Base-by-base conservation (phyloP, 2,113 vertebrate species). In the Acanthochromis polyacanthus region DNA sequence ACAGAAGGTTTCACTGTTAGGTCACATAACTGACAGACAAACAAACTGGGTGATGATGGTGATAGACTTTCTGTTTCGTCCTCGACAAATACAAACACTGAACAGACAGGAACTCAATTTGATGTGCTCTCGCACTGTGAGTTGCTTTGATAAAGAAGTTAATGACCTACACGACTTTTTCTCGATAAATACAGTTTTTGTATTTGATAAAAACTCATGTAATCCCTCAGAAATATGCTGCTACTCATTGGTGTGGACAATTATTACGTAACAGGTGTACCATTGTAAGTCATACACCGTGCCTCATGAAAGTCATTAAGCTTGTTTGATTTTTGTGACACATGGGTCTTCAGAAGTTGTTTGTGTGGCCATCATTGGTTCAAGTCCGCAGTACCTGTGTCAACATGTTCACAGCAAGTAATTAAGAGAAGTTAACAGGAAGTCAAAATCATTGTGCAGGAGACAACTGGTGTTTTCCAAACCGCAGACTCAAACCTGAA, bases 401-500 rank as follows among this genome's bases (percentile, higher is more conserved):
- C 66, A 68, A 76, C 53, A 65, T 52, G 65, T 71, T 46, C 61
- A 75, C 66, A 82, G 59, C 23, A 51, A 72, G 53, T 70, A 67
- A 87, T 74, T 78, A 70, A 73, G 22, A 61, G 67, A 61, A 38
- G 62, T 40, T 70, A 88, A 84, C 56, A 81, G 48, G 16, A 74
- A 72, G 53, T 73, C 53, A 8, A 23, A 56, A 75, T 61, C 57
- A 46, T 25, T 50, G 23, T 45, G 56, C 56, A 56, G 56, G 51
- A 48, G 80, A 17, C 70, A 65, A 62, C 17, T 20, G 10, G 45
- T 65, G 46, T 63, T 15, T 61, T 43, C 46, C 55, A 64, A 71
- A 72, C 62, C 67, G 60, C 76, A 69, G 40, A 28, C 71, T 50
- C 19, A 28, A 28, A 50, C 64, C 10, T 30, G 30, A 64, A 22